These are phyloP conservation scores for Ariolimax columbianus DNA, from an alignment of 2,888 invertebrate genomes.

Conservation along the genomic window DNA sequence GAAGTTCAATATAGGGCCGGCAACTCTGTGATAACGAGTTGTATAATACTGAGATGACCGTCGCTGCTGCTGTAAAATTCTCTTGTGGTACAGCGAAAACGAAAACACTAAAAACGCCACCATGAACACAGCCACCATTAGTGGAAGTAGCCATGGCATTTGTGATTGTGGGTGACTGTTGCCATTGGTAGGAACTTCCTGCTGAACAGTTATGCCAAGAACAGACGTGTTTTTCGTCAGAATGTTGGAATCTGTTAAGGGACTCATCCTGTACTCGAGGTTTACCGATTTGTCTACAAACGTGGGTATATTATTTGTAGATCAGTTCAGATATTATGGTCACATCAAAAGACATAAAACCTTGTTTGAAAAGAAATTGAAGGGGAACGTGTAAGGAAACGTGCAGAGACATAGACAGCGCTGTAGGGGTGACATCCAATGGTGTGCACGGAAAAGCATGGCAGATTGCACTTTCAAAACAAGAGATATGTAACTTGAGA, in stretches of 20 bases:
- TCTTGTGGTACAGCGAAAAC: slow-evolving; percentile 22
- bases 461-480: too few relatives aligned
- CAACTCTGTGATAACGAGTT: slow-evolving; percentile 18
- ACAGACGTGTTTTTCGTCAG: neutral
- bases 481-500: too few relatives aligned
- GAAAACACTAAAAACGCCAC: slow-evolving; percentile 33
- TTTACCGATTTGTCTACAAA: too few relatives aligned
- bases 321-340: too few relatives aligned
- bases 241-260: neutral
- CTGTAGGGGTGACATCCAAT: too few relatives aligned
- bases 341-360: too few relatives aligned
- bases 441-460: too few relatives aligned
- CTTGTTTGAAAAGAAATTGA: too few relatives aligned
- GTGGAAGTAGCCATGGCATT: slow-evolving; percentile 38
- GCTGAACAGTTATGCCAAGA: neutral
- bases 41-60: slow-evolving; percentile 26
- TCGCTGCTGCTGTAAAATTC: slow-evolving; percentile 21
- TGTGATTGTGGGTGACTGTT: neutral
- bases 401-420: too few relatives aligned
- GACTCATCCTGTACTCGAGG: too few relatives aligned
- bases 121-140: slow-evolving; percentile 29
- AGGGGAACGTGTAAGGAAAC: too few relatives aligned
- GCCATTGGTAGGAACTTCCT: neutral
- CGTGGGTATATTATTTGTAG: too few relatives aligned
- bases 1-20: slow-evolving; percentile 24